These are phyloP conservation scores for Echiichthys vipera DNA, from an alignment of 2,797 vertebrate species.

Conservation along the genomic window DNA sequence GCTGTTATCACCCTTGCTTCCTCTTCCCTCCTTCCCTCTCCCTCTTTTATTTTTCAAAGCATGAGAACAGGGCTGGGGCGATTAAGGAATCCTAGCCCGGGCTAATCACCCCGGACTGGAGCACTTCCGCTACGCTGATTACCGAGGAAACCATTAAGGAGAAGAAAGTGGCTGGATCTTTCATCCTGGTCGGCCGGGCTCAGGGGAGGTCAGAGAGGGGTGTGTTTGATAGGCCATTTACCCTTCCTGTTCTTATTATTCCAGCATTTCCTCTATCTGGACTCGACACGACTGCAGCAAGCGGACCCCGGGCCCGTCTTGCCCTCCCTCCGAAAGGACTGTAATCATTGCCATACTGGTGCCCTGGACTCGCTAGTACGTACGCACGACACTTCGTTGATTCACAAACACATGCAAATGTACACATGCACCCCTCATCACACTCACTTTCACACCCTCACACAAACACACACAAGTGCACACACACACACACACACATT, in stretches of 20 bases:
- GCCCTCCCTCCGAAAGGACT: constrained; percentile 66
- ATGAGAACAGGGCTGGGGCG: constrained; percentile 81
- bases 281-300: constrained; percentile 76
- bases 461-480: constrained; percentile 36
- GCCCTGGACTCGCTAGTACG: constrained; percentile 68
- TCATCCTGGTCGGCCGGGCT: constrained; percentile 87
- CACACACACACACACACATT: constrained; percentile 34
- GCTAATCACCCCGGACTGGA: constrained; percentile 87
- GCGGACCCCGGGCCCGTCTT: constrained; percentile 62
- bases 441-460: constrained; percentile 43
- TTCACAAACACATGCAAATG: constrained; percentile 38
- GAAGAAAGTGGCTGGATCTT: constrained; percentile 92
- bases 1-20: constrained; percentile 85
- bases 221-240: constrained; percentile 89
- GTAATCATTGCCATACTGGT: constrained; percentile 90
- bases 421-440: constrained; percentile 30
- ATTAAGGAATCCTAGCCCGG: constrained; percentile 87
- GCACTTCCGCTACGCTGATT: constrained; percentile 91
- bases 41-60: constrained; percentile 80
- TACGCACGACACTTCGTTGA: constrained; percentile 52
- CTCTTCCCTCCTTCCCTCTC: constrained; percentile 73
- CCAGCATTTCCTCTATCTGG: constrained; percentile 87
- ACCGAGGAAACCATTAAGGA: constrained; percentile 92
- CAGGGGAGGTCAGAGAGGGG: constrained; percentile 89
- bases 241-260: constrained; percentile 89